Evolutionary conservation across 2,888 invertebrate species (phyloP), one percentile per base, ranked within the genome.

Genomic region (Sinotaia quadrata): DNA sequence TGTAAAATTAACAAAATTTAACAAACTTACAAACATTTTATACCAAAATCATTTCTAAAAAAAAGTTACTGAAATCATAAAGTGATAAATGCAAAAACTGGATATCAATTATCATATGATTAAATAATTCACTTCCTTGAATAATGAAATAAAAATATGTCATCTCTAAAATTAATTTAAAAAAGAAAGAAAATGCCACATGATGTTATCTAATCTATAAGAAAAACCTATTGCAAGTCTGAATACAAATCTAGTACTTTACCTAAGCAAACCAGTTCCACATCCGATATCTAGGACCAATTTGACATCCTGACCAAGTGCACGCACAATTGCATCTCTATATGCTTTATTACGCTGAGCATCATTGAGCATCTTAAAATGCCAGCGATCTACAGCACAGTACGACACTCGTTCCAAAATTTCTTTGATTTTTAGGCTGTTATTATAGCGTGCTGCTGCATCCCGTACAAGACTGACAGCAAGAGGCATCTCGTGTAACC

Each of bases 291-390:
- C 94, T 44, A 94, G 86, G 21, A 94, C 91, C 72, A 88, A 89
- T 60, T 91, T 90, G 74, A 88, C 89, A 21, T 91, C 90, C 34
- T 87, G 79, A 4, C 87, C 84, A 2, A 93, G 85, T 71, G 89
- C 90, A 67, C 90, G 88, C 24, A 84, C 81, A 72, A 95, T 92
- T 0, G 94, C 94, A 63, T 88, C 84, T 65, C 89, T 89, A 84
- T 92, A 95, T 0, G 92, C 90, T 67, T 89, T 85, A 88, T 95
- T 95, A 52, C 95, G 89, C 24, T 87, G 84, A 69, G 87, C 89
- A 84, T 95, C 94, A 88, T 95, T 95, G 33, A 95, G 87, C 94
- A 95, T 95, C 69, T 93, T 89, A 86, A 92, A 94, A 86, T 95
- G 94, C 94, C 95, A 95, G 61, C 94, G 89, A 72, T 93, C 93